phyloP scores from a whole-genome alignment of 2,113 vertebrate species.

The Gobiocypris rarus region DNA sequence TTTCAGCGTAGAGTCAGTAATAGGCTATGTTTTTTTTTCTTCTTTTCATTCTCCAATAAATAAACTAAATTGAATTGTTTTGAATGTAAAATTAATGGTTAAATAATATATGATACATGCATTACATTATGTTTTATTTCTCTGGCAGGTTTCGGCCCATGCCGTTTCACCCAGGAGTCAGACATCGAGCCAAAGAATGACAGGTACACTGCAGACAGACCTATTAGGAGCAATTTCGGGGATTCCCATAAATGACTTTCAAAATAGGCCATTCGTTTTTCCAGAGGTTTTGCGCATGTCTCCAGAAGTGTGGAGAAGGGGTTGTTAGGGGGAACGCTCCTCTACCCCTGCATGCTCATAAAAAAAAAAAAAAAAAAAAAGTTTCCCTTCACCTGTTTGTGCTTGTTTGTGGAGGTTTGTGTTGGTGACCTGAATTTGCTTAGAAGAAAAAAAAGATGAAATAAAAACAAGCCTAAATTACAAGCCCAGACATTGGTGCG shows the following conservation, averaged over 20 bases:
- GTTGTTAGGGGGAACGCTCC: constrained; percentile 59
- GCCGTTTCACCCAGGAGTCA: constrained; percentile 1
- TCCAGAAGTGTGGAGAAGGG: constrained; percentile 42
- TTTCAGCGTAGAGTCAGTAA: too few species aligned
- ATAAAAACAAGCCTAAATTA: constrained; percentile 39
- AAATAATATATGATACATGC: background rate
- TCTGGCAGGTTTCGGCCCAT: constrained; percentile 34
- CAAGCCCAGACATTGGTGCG: background rate
- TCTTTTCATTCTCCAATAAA: too few species aligned
- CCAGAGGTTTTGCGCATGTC: constrained; percentile 54
- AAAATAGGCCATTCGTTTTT: constrained; percentile 66
- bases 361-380: constrained; percentile 45
- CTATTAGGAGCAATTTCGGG: constrained; percentile 74
- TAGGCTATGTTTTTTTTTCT: too few species aligned
- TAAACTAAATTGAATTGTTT: too few species aligned
- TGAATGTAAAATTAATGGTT: too few species aligned
- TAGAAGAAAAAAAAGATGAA: constrained; percentile 48
- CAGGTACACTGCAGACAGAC: constrained; percentile 64
- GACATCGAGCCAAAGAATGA: constrained; percentile 51
- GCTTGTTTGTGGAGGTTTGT: constrained; percentile 51
- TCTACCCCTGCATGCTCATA: constrained; percentile 58
- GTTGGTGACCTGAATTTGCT: constrained; percentile 61
- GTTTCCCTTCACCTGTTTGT: constrained; percentile 59
- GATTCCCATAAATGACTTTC: constrained; percentile 73
- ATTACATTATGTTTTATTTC: background rate